A percentile compares a stretch with the other conserved stretches of the same genome.
Conservation (phyloP, 2,888 invertebrate species). For the Amphipoea oculea region DNA sequence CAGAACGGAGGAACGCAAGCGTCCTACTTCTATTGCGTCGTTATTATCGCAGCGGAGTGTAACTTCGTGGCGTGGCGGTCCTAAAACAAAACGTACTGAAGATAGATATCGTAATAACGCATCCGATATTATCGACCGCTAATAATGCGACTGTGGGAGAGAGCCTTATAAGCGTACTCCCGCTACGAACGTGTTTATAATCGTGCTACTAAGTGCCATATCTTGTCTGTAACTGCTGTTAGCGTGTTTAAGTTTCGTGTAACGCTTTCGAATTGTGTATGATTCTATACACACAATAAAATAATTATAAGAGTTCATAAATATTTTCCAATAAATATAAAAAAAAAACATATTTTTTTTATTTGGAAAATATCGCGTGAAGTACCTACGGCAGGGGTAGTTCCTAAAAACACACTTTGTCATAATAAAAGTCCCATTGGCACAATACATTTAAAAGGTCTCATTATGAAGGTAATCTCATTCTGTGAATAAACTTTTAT, state of each 20-base stretch:
- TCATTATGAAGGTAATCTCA: slow-evolving; percentile 42
- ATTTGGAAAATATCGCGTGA: too few relatives aligned
- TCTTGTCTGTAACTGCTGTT: background rate
- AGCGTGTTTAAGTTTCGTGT: background rate
- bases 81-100: too few relatives aligned
- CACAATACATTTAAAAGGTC: slow-evolving; percentile 28
- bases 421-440: slow-evolving; percentile 11
- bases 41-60: too few relatives aligned
- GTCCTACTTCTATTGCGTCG: too few relatives aligned
- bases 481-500: slow-evolving; percentile 42
- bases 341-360: too few relatives aligned
- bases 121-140: too few relatives aligned
- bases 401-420: slow-evolving; percentile 2
- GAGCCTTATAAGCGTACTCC: background rate
- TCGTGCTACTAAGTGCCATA: background rate
- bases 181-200: background rate
- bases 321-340: background rate
- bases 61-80: too few relatives aligned
- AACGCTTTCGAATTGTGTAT: background rate
- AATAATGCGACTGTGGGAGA: too few relatives aligned
- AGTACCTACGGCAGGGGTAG: too few relatives aligned
- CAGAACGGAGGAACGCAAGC: too few relatives aligned
- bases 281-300: background rate
- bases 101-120: too few relatives aligned
- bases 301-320: background rate